Base-by-base conservation (phyloP, 2,797 vertebrate species). In the Lutjanus campechanus region DNA sequence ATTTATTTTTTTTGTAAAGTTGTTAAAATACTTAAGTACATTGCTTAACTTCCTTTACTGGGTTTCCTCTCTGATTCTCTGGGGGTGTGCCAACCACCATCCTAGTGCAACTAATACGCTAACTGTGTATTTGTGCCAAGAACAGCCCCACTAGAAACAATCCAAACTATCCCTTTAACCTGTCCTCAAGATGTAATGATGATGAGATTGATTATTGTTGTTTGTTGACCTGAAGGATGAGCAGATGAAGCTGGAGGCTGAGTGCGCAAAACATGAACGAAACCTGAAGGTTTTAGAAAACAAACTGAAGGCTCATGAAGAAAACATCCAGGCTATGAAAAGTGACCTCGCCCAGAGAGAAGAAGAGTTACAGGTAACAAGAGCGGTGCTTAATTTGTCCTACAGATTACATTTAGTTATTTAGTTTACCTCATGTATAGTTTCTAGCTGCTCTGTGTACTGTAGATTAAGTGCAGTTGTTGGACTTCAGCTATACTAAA, bases 311-410 rank as follows among this genome's bases (percentile, higher is more conserved):
- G 19, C 16, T 53, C 82, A 90, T 1, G 60, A 84, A 16, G 84
- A 85, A 16, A 82, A 61, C 50, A 41, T 90, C 59, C 76, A 86
- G 25, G 69, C 61, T 47, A 81, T 92, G 82, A 91, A 73, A 59
- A 71, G 2, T 20, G 79, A 87, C 4, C 77, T 90, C 0, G 11
- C n/a, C 8, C 44, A 71, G 41, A 87, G 19, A 77, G 89, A 87
- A 67, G 75, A 83, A 5, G 86, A 90, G 69, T 17, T 92, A 13
- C 72, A 89, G 88, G 91, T 91, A 76, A 70, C 10, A 7, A 75
- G 1, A 19, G 4, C 19, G 46, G 11, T 13, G 3, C 5, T 17
- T 7, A 4, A 49, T 64, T 7, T 47, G 19, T 4, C 3, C 29
- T 2, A 36, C 29, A 36, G 29, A 36, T 36, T 36, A 36, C 29